A percentile compares a stretch with the other conserved stretches of the same genome.
These are phyloP conservation scores for Catharus ustulatus DNA, from an alignment of 2,797 vertebrate genomes.

Conservation along the genomic window DNA sequence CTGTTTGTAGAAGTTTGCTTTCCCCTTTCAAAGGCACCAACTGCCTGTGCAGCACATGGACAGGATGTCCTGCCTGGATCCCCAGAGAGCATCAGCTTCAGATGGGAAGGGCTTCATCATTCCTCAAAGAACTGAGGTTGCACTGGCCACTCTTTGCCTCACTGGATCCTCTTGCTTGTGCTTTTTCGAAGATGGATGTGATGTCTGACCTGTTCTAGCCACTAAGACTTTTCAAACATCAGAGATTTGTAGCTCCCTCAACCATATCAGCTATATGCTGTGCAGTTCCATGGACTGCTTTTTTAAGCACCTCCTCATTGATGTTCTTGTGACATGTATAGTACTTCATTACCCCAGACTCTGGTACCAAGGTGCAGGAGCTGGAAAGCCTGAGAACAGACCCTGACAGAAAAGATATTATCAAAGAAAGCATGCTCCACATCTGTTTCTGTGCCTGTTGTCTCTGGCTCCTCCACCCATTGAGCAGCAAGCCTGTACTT, in stretches of 20 bases:
- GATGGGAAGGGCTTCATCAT: neutral
- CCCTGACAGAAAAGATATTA: neutral
- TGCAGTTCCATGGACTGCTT: neutral
- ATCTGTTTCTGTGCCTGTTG: neutral
- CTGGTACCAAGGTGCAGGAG: neutral
- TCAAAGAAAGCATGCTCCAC: neutral
- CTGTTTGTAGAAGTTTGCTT: neutral
- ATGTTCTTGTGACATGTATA: rapidly evolving
- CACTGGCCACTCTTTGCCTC: neutral
- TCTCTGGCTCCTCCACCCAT: neutral
- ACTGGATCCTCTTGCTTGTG: neutral
- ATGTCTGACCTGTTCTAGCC: neutral
- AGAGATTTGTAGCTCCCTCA: neutral
- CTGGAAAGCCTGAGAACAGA: neutral
- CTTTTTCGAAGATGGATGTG: neutral
- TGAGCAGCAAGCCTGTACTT: neutral
- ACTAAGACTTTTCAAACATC: neutral
- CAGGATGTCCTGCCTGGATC: neutral
- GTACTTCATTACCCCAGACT: neutral
- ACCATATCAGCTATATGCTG: neutral
- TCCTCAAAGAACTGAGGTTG: neutral
- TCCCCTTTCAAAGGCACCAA: neutral
- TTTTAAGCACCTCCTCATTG: neutral
- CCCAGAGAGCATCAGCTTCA: neutral
- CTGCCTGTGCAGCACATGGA: neutral